These are phyloP conservation scores for Brachyrhaphis roseni DNA, from an alignment of 2,797 vertebrate species.

Conservation along the genomic window DNA sequence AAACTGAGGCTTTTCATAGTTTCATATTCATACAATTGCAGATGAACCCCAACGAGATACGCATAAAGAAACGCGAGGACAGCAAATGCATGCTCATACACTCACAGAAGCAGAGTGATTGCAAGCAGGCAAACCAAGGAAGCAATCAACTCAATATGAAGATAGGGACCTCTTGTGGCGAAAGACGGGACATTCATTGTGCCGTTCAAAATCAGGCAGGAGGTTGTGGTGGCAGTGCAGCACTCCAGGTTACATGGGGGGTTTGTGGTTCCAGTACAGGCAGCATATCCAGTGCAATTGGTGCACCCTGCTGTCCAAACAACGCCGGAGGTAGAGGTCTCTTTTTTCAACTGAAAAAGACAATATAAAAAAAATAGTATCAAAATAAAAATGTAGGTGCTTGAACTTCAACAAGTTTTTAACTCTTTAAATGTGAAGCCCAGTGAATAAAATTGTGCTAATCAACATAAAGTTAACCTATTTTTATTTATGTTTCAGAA, in stretches of 20 bases:
- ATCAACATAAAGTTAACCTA: not conserved
- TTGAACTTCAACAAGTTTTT: not conserved
- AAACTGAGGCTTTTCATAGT: slow-evolving; percentile 20
- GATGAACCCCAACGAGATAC: slow-evolving; percentile 28
- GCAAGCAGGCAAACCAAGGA: slow-evolving; percentile 64
- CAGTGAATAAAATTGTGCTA: not conserved
- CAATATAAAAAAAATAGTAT: not conserved
- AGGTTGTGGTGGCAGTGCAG: slow-evolving; percentile 75
- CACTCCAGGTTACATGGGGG: slow-evolving; percentile 81
- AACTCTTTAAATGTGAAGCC: not conserved
- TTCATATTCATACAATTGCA: slow-evolving; percentile 33
- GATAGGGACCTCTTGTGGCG: slow-evolving; percentile 45
- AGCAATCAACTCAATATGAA: slow-evolving; percentile 47
- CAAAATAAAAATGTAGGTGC: not conserved
- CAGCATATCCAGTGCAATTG: slow-evolving; percentile 69
- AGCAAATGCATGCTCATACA: not conserved
- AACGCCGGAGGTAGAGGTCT: accelerated
- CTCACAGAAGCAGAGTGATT: slow-evolving; percentile 49
- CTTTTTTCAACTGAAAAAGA: slow-evolving; percentile 81
- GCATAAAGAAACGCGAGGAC: slow-evolving; percentile 15
- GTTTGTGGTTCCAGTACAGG: slow-evolving; percentile 23
- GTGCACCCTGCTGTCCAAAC: slow-evolving; percentile 79
- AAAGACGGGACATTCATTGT: slow-evolving; percentile 72
- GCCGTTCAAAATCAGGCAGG: slow-evolving; percentile 84
- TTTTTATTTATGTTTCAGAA: not conserved